Evolutionary conservation across 2,888 invertebrate species (phyloP).

Genomic region (Ochropleura plecta): DNA sequence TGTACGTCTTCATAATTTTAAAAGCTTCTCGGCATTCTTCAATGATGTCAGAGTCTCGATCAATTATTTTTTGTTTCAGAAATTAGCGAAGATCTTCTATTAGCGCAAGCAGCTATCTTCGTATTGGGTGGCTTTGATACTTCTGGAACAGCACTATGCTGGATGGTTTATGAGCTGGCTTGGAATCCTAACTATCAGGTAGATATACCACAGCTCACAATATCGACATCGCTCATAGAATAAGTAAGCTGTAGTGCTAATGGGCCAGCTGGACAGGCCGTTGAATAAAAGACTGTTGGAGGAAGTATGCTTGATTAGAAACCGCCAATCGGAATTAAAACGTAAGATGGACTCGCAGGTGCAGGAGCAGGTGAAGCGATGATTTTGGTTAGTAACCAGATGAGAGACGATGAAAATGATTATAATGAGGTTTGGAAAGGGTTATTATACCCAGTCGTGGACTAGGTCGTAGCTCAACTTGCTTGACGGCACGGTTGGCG

Average conservation of each 20-base stretch:
- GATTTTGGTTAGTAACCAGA: too few species aligned
- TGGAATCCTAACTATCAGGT: constrained; percentile 74
- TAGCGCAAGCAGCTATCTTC: constrained; percentile 76
- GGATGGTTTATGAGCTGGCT: constrained; percentile 72
- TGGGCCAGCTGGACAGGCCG: rapidly evolving
- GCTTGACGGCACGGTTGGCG: too few species aligned
- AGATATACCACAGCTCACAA: not conserved
- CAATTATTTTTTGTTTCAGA: constrained; percentile 56
- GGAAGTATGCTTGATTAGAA: too few species aligned
- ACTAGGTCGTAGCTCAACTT: too few species aligned
- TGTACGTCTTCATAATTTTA: not conserved
- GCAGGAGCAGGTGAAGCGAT: too few species aligned
- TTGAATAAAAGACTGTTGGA: not conserved
- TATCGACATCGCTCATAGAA: not conserved
- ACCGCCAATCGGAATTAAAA: too few species aligned
- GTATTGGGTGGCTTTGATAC: constrained; percentile 78
- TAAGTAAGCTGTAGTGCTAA: not conserved
- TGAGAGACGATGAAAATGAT: not conserved
- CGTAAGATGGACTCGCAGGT: too few species aligned
- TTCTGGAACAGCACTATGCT: constrained; percentile 64
- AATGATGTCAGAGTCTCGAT: too few species aligned
- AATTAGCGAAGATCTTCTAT: constrained; percentile 71
- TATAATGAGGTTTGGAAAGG: not conserved
- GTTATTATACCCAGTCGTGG: not conserved
- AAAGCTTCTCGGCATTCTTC: not conserved